Percentiles rank a stretch among this genome's conserved stretches.
These are phyloP conservation scores for Styela clava DNA, from an alignment of 23 tunicate genomes.

Conservation along the genomic window DNA sequence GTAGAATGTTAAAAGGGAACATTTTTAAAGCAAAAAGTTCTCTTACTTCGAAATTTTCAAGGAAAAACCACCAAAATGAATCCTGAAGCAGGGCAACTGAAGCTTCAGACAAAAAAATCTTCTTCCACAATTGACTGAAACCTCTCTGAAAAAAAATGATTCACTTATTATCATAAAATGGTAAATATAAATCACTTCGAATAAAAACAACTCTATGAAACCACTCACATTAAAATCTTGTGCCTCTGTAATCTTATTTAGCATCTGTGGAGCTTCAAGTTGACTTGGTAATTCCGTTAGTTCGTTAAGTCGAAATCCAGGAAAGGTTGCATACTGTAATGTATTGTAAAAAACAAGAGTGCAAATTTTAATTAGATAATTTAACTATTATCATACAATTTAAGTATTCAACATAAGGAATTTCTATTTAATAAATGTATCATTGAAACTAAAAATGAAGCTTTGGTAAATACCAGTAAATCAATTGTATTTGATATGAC, in stretches of 20 bases:
- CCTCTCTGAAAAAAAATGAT: conserved; percentile 73
- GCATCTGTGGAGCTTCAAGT: conserved; percentile 79
- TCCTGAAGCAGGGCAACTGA: conserved; percentile 71
- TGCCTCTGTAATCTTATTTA: conserved; percentile 77
- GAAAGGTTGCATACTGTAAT: conserved; percentile 56
- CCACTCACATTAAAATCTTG: conserved; percentile 63
- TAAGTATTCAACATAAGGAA: no score
- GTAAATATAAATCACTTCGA: no score
- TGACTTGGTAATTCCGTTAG: conserved; percentile 82
- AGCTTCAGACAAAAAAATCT: conserved; percentile 74
- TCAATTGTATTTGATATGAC: no score
- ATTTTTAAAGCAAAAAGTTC: no score
- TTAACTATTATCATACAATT: no score
- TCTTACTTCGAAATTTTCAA: conserved; percentile 75
- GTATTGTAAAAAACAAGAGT: not conserved
- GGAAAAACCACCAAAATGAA: conserved; percentile 83
- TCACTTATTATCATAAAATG: no score
- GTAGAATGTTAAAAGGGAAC: no score
- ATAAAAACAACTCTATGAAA: no score
- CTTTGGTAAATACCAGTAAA: no score
- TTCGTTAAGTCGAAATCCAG: conserved; percentile 60
- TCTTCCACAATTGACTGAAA: conserved; percentile 63
- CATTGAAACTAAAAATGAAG: no score
- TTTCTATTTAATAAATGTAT: no score
- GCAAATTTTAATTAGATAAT: not conserved